Base-by-base conservation (phyloP, 2,113 vertebrate genomes). In the Epinephelus fuscoguttatus region DNA sequence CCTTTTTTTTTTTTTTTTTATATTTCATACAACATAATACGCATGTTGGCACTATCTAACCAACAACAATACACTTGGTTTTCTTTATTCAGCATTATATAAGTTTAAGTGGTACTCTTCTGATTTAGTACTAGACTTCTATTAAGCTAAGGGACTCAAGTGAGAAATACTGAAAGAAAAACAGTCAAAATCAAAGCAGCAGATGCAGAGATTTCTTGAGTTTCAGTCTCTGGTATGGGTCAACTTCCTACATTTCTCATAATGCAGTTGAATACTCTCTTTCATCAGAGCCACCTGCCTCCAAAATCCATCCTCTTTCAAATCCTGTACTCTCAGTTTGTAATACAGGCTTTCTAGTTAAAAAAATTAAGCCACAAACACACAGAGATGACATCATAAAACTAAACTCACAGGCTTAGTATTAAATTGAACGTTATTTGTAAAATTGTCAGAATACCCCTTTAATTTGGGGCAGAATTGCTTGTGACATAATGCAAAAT, bases 171-270 rank as follows among this genome's bases (percentile, higher is more conserved):
- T 63, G 6, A 33, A 50, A 21, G 3, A 10, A 50, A 37, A 37
- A 37, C 33, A 13, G 12, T 37, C 18, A 69, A 17, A 68, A 50
- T 69, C 42, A 55, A 53, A 71, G 57, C 30, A 62, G 27, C n/a
- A 37, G 33, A 37, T 37, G 33, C 6, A 7, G 33, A 37, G 8
- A 8, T 3, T 45, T 55, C 4, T 42, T 4, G 23, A 23, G 19
- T 33, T 52, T 59, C 21, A 52, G 17, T 27, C 27, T 42, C 3
- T 64, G 2, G 15, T 37, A 25, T 6, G 3, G 42, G 14, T 19
- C 49, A 40, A 45, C 1, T 1, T 49, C 23, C 25, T 77, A 56
- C 33, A 76, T 37, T 86, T 42, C 57, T 30, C 40, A 75, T 30
- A 37, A 53, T 67, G 52, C 63, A 68, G 4, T 10, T 61, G 12